phyloP scores from a whole-genome alignment of 35 echinoderm and acorn worm genomes.

The Lytechinus pictus region DNA sequence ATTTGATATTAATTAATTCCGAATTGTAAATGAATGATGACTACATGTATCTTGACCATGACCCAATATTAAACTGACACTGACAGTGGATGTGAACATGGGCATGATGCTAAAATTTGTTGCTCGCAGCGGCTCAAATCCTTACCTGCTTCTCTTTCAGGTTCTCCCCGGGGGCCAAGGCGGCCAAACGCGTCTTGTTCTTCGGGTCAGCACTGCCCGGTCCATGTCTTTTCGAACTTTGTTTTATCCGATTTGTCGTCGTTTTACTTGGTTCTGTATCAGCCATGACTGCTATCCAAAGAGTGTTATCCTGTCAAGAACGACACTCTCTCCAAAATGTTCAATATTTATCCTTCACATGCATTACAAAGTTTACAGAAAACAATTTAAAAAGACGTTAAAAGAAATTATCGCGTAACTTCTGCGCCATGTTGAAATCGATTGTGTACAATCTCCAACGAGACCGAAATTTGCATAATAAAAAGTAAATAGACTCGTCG shows the following conservation, averaged over 20 bases:
- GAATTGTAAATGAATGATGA: too few species aligned
- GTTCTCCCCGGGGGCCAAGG: slow-evolving; percentile 94
- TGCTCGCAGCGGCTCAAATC: not conserved
- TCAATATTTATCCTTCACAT: not conserved
- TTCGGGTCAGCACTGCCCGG: slow-evolving; percentile 85
- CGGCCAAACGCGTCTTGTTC: slow-evolving; percentile 90
- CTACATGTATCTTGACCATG: too few species aligned
- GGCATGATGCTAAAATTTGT: too few species aligned
- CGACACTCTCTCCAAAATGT: not conserved
- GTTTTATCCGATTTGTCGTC: slow-evolving; percentile 70
- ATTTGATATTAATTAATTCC: too few species aligned
- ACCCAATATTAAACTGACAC: too few species aligned
- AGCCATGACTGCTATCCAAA: slow-evolving; percentile 23
- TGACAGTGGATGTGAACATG: too few species aligned
- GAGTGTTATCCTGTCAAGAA: not conserved
- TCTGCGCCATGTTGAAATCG: slow-evolving; percentile 48
- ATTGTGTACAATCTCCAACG: slow-evolving; percentile 56
- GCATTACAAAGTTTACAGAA: not conserved
- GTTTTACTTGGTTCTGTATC: slow-evolving; percentile 59
- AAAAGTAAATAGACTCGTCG: slow-evolving; percentile 40
- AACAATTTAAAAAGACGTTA: not conserved
- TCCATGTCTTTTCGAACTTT: slow-evolving; percentile 42
- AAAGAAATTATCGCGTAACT: not conserved
- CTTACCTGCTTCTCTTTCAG: slow-evolving; percentile 99
- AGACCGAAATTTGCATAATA: slow-evolving; percentile 51